These are phyloP conservation scores for Thrips palmi DNA, from an alignment of 1,140 invertebrate species.

Conservation along the genomic window DNA sequence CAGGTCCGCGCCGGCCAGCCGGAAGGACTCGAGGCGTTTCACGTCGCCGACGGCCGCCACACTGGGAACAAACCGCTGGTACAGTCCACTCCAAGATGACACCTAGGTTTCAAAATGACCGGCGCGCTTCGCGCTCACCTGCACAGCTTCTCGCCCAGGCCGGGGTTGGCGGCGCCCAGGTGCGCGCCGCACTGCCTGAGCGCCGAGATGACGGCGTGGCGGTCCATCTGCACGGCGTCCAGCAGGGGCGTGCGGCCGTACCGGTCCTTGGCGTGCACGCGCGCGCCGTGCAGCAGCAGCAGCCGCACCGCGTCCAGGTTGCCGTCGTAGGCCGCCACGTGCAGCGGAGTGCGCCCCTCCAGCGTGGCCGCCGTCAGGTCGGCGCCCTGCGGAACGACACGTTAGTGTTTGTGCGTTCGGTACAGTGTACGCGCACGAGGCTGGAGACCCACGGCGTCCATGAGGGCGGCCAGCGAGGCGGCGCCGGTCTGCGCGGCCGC, in stretches of 20 bases:
- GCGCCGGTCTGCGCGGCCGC: conserved; percentile 48
- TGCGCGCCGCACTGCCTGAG: conserved; percentile 44
- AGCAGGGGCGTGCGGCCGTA: conserved; percentile 36
- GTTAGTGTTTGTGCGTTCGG: not conserved
- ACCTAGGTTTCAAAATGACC: not conserved
- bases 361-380: conserved; percentile 58
- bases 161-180: conserved; percentile 25
- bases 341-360: conserved; percentile 61
- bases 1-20: conserved; percentile 41
- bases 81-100: not conserved
- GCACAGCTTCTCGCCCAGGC: conserved; percentile 38
- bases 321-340: conserved; percentile 58
- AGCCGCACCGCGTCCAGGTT: conserved; percentile 46
- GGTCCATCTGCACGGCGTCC: conserved; percentile 40
- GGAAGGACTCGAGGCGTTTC: conserved; percentile 33
- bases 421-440: not conserved
- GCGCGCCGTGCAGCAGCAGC: conserved; percentile 62
- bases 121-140: conserved; percentile 19
- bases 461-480: conserved; percentile 29
- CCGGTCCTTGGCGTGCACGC: conserved; percentile 59
- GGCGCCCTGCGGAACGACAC: conserved; percentile 32
- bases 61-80: conserved; percentile 15
- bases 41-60: conserved; percentile 36
- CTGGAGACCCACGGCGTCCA: conserved; percentile 24
- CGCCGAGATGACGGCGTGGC: conserved; percentile 37